Conservation (phyloP, 2,113 vertebrate species). For the Burhinus oedicnemus region DNA sequence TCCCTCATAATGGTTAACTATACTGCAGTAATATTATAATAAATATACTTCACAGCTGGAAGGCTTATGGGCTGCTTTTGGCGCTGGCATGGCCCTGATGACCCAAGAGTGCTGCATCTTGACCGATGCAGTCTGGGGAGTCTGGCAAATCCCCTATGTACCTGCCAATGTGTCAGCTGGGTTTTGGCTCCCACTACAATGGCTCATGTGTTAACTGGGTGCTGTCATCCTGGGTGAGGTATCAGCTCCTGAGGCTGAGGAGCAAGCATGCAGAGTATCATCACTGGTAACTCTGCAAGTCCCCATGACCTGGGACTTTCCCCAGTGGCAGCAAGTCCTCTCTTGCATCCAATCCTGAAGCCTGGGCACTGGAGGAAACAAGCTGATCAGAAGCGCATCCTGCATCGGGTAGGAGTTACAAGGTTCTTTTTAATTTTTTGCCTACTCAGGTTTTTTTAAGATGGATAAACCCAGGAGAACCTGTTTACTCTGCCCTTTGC, state of each 20-base stretch:
- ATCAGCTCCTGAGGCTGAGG: neutral
- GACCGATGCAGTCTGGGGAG: neutral
- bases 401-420: neutral
- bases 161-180: neutral
- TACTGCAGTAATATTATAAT: too few relatives aligned
- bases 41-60: neutral
- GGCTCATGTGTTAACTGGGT: neutral
- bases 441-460: neutral
- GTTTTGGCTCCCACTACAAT: neutral
- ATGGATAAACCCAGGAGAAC: neutral
- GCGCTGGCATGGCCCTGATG: neutral
- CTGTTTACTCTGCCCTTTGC: neutral
- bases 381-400: neutral
- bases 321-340: neutral
- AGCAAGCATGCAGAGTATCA: neutral
- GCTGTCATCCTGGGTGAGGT: neutral
- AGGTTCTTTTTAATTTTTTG: neutral
- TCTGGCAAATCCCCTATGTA: neutral
- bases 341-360: neutral
- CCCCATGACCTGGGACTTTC: neutral
- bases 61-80: neutral
- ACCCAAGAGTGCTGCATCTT: neutral
- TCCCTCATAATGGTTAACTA: neutral
- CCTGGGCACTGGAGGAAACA: neutral
- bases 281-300: neutral